Conservation (phyloP, 1,140 invertebrate species). For the Euschistus heros region DNA sequence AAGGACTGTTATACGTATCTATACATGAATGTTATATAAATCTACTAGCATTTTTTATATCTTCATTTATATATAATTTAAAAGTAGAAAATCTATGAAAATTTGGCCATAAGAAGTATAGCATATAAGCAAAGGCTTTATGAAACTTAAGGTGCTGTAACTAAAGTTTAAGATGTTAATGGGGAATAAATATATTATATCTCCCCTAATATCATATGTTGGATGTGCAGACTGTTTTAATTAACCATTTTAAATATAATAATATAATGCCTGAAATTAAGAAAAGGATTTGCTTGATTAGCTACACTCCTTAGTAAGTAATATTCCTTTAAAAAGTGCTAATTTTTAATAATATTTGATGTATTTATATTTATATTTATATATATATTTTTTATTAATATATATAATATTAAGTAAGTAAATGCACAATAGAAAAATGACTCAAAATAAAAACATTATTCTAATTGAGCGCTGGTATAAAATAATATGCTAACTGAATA, state of each 20-base stretch:
- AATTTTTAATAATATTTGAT: conserved; percentile 6
- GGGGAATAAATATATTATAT: too few relatives aligned
- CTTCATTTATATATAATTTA: conserved; percentile 8
- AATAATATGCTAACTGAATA: conserved; percentile 22
- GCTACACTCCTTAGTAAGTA: conserved; percentile 13
- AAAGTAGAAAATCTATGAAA: conserved; percentile 15
- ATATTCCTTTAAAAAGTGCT: background rate
- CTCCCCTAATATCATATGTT: too few relatives aligned
- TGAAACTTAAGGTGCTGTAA: too few relatives aligned
- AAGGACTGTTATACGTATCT: conserved; percentile 26
- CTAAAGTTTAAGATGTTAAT: too few relatives aligned
- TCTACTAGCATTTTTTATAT: conserved; percentile 14
- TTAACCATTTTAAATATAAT: too few relatives aligned
- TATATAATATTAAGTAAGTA: conserved; percentile 15
- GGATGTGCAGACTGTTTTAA: too few relatives aligned
- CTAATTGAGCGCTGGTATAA: conserved; percentile 23
- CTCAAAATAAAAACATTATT: conserved; percentile 16
- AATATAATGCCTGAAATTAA: too few relatives aligned
- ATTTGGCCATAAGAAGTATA: conserved; percentile 15
- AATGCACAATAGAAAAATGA: conserved; percentile 14
- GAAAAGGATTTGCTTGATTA: conserved; percentile 11
- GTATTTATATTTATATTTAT: background rate
- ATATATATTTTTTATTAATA: background rate
- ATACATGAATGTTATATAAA: conserved; percentile 5
- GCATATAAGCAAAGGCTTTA: conserved; percentile 10